Evolutionary conservation across 2,797 vertebrate genomes (phyloP).

Genomic region (Neostethus bicornis): DNA sequence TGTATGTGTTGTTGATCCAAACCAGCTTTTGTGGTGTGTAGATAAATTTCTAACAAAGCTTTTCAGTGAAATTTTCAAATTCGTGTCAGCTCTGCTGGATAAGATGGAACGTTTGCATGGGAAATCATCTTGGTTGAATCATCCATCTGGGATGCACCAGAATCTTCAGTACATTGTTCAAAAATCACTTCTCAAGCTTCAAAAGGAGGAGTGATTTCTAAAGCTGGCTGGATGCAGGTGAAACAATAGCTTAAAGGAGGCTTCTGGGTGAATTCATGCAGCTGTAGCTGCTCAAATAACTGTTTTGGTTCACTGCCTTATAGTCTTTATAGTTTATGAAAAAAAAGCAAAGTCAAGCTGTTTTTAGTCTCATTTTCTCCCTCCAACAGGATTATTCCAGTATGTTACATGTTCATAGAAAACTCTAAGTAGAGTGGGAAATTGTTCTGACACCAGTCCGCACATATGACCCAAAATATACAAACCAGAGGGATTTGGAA

Average conservation of each 20-base stretch:
- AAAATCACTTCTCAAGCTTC: conserved; percentile 41
- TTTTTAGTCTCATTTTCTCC: conserved; percentile 40
- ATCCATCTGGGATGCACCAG: conserved; percentile 48
- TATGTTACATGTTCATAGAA: conserved; percentile 47
- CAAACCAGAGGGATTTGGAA: conserved; percentile 44
- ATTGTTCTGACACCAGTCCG: conserved; percentile 67
- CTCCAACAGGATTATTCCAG: conserved; percentile 74
- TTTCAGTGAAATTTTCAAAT: conserved; percentile 63
- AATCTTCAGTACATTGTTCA: conserved; percentile 57
- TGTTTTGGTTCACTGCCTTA: conserved; percentile 65
- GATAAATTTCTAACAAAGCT: conserved; percentile 53
- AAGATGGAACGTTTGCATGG: conserved; percentile 50
- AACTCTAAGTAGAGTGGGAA: conserved; percentile 58
- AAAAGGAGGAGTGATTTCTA: conserved; percentile 28
- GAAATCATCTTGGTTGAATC: conserved; percentile 60
- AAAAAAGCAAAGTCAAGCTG: conserved; percentile 50
- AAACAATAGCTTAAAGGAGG: conserved; percentile 65
- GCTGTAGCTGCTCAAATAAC: conserved; percentile 69
- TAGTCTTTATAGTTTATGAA: conserved; percentile 61
- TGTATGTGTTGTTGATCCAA: conserved; percentile 50
- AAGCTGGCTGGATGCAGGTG: conserved; percentile 66
- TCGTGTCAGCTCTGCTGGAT: conserved; percentile 57
- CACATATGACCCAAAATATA: conserved; percentile 58
- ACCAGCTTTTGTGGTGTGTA: conserved; percentile 36
- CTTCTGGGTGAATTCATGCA: conserved; percentile 65